Percentiles rank a stretch among this genome's conserved stretches.
Evolutionary conservation across 2,113 vertebrate genomes (phyloP).

Genomic region (Arvicanthis niloticus): DNA sequence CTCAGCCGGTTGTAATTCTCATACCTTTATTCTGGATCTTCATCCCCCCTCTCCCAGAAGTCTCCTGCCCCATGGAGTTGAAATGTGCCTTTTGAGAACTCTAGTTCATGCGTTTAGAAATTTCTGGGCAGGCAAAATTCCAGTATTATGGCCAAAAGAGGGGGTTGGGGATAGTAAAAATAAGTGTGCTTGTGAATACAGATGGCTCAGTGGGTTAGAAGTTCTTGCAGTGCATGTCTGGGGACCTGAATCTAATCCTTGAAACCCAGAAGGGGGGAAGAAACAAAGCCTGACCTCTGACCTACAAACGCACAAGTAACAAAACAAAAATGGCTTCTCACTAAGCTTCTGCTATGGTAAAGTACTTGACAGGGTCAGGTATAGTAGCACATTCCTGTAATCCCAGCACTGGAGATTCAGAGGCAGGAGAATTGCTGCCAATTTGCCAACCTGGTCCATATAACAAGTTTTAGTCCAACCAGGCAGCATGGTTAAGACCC

Average conservation of each 20-base stretch:
- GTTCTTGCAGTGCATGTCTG: not conserved
- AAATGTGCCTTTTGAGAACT: slow-evolving; percentile 45
- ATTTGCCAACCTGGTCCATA: not conserved
- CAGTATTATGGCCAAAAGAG: not conserved
- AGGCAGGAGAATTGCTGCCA: not conserved
- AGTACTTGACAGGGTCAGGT: not conserved
- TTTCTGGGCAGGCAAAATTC: not conserved
- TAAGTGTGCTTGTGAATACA: not conserved
- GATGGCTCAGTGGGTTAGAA: not conserved
- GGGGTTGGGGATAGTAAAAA: not conserved
- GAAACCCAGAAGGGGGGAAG: not conserved
- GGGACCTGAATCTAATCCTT: not conserved
- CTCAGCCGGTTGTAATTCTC: slow-evolving; percentile 27
- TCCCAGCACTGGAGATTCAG: not conserved
- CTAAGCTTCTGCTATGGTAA: not conserved
- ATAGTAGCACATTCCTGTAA: not conserved
- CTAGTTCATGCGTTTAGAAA: not conserved
- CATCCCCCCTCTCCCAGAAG: not conserved
- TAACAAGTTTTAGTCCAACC: not conserved
- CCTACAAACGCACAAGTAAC: not conserved
- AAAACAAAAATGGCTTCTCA: not conserved
- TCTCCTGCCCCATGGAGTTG: not conserved
- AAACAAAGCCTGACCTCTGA: not conserved
- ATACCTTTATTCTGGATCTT: slow-evolving; percentile 4
- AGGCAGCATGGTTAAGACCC: not conserved